Evolutionary conservation across 1,140 invertebrate genomes (phyloP).

Genomic region (Lucilia cuprina): DNA sequence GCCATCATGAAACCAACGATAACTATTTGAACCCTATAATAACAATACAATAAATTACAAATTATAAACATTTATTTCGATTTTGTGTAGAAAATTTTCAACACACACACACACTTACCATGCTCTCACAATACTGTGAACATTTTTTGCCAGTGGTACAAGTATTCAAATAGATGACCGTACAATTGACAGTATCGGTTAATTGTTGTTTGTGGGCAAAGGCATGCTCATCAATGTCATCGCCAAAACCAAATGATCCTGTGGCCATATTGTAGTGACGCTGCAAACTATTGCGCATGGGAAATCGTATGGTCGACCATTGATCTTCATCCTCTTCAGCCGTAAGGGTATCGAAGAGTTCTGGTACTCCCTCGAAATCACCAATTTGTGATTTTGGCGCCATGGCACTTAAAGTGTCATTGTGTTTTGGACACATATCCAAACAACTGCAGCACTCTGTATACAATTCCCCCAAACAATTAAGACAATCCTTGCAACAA

Average conservation of each 20-base stretch:
- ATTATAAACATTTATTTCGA: neutral
- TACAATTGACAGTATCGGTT: slow-evolving; percentile 80
- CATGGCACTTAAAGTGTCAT: slow-evolving; percentile 71
- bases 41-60: neutral
- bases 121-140: slow-evolving; percentile 56
- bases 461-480: slow-evolving; percentile 86
- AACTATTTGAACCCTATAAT: slow-evolving; percentile 52
- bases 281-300: slow-evolving; percentile 48
- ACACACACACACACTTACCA: slow-evolving; percentile 39
- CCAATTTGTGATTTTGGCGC: slow-evolving; percentile 86
- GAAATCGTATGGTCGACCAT: slow-evolving; percentile 82
- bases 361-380: slow-evolving; percentile 80
- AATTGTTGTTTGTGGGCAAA: slow-evolving; percentile 62
- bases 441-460: slow-evolving; percentile 94
- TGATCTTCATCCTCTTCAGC: slow-evolving; percentile 74
- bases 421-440: slow-evolving; percentile 86
- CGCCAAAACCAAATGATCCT: slow-evolving; percentile 48
- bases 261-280: slow-evolving; percentile 66
- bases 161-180: slow-evolving; percentile 88
- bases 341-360: slow-evolving; percentile 83
- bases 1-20: slow-evolving; percentile 91
- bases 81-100: neutral
- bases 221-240: slow-evolving; percentile 1
- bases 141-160: slow-evolving; percentile 89
- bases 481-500: slow-evolving; percentile 91